Evolutionary conservation across 2,888 invertebrate species (phyloP).

Genomic region (Chloroclystis v-ata): DNA sequence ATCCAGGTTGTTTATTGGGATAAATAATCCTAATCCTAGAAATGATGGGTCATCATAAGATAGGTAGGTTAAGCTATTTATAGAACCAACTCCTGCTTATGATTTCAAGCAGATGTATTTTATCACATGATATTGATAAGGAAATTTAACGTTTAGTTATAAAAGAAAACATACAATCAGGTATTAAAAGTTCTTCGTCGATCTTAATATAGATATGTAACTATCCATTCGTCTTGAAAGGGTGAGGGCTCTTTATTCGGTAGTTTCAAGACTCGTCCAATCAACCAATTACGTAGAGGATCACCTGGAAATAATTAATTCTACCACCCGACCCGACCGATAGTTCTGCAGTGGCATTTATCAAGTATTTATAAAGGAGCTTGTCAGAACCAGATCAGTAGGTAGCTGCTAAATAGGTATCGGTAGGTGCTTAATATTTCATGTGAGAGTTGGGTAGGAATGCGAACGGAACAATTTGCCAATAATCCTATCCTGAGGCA

Average conservation of each 20-base stretch:
- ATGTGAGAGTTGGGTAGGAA: conserved; percentile 62
- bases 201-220: too few species aligned
- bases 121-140: too few species aligned
- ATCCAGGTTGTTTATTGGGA: conserved; percentile 4
- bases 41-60: neutral
- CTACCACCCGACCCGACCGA: conserved; percentile 23
- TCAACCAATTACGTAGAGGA: conserved; percentile 16
- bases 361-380: conserved; percentile 29
- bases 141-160: too few species aligned
- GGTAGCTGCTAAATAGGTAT: conserved; percentile 20
- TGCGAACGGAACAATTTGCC: conserved; percentile 74
- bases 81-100: too few species aligned
- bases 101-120: too few species aligned
- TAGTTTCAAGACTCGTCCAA: conserved; percentile 6
- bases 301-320: conserved; percentile 29
- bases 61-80: neutral
- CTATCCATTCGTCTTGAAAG: too few species aligned
- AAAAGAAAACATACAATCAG: too few species aligned
- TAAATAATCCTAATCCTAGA: neutral
- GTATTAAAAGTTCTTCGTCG: too few species aligned
- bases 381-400: conserved; percentile 22
- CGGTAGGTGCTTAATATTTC: conserved; percentile 69
- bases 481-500: conserved; percentile 70
- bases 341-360: conserved; percentile 29
- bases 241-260: neutral